A percentile compares a stretch with the other conserved stretches of the same genome.
phyloP scores from a whole-genome alignment of 2,797 vertebrate genomes.

The Onychomys leucogaster region DNA sequence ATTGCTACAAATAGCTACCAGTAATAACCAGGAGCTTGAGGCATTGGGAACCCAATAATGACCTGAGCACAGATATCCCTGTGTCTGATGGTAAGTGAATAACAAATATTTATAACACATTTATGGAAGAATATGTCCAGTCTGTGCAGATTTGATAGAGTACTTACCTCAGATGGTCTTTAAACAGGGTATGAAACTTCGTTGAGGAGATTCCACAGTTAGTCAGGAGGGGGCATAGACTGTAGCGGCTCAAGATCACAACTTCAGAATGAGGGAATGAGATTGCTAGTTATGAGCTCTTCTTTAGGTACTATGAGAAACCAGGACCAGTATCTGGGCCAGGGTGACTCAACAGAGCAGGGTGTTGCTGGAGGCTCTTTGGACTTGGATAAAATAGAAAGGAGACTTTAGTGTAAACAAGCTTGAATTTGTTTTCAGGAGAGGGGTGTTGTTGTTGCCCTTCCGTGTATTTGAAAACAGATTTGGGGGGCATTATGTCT shows the following conservation, averaged over 20 bases:
- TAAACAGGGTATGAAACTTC: background rate
- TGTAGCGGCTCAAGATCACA: background rate
- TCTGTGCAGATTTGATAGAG: background rate
- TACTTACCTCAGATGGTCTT: background rate
- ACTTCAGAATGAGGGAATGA: background rate
- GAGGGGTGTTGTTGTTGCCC: background rate
- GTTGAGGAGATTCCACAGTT: background rate
- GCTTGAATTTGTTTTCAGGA: slow-evolving; percentile 9
- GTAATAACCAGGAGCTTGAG: background rate
- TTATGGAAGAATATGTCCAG: background rate
- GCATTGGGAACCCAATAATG: background rate
- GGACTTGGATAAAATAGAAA: slow-evolving; percentile 7
- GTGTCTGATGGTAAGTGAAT: background rate
- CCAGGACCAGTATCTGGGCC: background rate
- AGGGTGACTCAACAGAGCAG: background rate
- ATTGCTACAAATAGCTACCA: slow-evolving; percentile 31
- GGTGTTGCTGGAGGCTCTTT: background rate
- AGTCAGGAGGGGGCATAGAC: background rate
- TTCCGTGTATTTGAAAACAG: slow-evolving; percentile 24
- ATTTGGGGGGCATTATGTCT: background rate
- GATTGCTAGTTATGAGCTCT: background rate
- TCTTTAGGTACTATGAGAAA: slow-evolving; percentile 17
- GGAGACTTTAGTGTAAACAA: background rate
- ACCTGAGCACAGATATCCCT: background rate
- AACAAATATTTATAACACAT: background rate